These are phyloP conservation scores for Leptinotarsa juncta DNA, from an alignment of 2,888 invertebrate species.

Conservation along the genomic window DNA sequence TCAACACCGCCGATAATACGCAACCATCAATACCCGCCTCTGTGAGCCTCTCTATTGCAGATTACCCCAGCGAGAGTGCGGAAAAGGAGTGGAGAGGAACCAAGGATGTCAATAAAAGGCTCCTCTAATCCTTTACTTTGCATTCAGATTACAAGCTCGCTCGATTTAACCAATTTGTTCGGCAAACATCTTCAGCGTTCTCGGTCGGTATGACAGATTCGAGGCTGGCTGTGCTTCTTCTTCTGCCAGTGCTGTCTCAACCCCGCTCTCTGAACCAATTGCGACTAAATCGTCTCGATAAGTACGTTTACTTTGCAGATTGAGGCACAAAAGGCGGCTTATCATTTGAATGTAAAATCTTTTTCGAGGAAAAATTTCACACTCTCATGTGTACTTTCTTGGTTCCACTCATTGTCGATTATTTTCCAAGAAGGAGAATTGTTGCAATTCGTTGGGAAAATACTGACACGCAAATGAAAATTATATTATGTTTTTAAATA, in stretches of 20 bases:
- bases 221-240: slow-evolving; percentile 22
- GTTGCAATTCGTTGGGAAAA: background rate
- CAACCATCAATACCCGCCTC: slow-evolving; percentile 5
- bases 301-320: slow-evolving; percentile 54
- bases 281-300: slow-evolving; percentile 48
- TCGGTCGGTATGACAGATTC: slow-evolving; percentile 34
- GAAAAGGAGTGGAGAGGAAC: slow-evolving; percentile 39
- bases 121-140: slow-evolving; percentile 62
- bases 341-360: slow-evolving; percentile 48
- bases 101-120: slow-evolving; percentile 58
- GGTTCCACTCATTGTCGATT: slow-evolving; percentile 18
- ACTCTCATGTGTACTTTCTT: slow-evolving; percentile 27
- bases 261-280: slow-evolving; percentile 18
- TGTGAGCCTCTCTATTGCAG: slow-evolving; percentile 31
- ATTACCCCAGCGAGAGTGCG: slow-evolving; percentile 33
- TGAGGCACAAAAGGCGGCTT: slow-evolving; percentile 49
- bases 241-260: slow-evolving; percentile 17
- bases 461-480: too few species aligned
- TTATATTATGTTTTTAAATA: too few species aligned
- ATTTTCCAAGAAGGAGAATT: background rate
- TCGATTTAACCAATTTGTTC: slow-evolving; percentile 65
- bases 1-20: slow-evolving; percentile 7
- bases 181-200: slow-evolving; percentile 58
- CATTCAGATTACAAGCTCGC: slow-evolving; percentile 62
- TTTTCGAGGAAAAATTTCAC: slow-evolving; percentile 23